phyloP scores from a whole-genome alignment of 2,888 invertebrate species.

The Therioaphis trifolii region DNA sequence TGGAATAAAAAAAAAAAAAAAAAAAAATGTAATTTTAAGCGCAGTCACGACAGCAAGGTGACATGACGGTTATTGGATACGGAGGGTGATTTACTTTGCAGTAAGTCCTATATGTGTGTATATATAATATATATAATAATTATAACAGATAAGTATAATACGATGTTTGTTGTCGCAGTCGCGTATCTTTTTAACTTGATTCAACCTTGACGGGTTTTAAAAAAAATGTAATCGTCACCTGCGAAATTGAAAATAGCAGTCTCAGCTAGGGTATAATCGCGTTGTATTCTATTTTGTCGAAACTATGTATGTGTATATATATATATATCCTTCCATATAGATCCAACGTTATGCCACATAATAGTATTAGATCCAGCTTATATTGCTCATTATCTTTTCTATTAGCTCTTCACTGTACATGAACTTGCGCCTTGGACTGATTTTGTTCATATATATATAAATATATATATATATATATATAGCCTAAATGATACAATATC shows the following conservation, averaged over 20 bases:
- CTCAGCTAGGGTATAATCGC: background rate
- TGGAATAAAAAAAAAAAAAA: background rate
- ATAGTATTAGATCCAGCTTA: background rate
- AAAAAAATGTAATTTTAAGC: constrained; percentile 1
- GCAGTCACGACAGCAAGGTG: background rate
- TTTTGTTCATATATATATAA: constrained; percentile 6
- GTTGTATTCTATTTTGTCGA: too few relatives aligned
- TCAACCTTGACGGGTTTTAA: background rate
- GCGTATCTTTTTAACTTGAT: background rate
- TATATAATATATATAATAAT: too few relatives aligned
- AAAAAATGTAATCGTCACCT: constrained; percentile 28
- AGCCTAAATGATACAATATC: too few relatives aligned
- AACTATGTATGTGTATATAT: too few relatives aligned
- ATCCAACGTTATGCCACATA: background rate
- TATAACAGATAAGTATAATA: too few relatives aligned
- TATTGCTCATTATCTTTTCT: constrained; percentile 43
- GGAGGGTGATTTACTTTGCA: too few relatives aligned
- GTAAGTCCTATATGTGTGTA: too few relatives aligned
- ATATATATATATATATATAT: too few relatives aligned
- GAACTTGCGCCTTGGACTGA: constrained; percentile 47
- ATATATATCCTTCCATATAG: constrained; percentile 4
- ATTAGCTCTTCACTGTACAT: constrained; percentile 43
- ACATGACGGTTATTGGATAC: background rate
- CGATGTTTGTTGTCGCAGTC: background rate
- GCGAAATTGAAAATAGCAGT: constrained; percentile 20